Conservation (phyloP, 2,797 vertebrate species). For the Sebastes dallii region DNA sequence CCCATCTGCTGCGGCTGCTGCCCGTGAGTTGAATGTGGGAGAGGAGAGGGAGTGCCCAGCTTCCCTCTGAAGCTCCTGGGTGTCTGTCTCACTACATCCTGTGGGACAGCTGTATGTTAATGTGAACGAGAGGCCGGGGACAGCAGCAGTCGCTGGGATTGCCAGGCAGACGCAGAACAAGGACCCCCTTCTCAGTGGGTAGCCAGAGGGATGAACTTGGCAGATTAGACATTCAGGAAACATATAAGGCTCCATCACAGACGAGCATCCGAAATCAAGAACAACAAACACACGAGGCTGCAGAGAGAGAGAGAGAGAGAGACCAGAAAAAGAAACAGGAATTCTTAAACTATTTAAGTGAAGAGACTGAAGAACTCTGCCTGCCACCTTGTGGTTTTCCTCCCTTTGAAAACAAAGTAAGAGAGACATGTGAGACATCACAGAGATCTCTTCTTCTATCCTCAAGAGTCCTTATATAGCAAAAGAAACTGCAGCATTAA, state of each 20-base stretch:
- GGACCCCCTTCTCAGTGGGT: slow-evolving; percentile 87
- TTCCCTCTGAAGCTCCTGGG: slow-evolving; percentile 76
- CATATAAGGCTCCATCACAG: slow-evolving; percentile 80
- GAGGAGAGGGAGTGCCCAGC: slow-evolving; percentile 61
- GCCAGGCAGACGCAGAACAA: slow-evolving; percentile 86
- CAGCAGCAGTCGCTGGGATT: slow-evolving; percentile 88
- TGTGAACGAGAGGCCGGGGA: slow-evolving; percentile 90
- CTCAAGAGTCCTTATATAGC: background rate
- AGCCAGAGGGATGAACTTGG: slow-evolving; percentile 90
- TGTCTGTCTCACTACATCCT: slow-evolving; percentile 83
- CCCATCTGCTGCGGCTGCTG: slow-evolving; percentile 92
- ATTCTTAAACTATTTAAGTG: slow-evolving; percentile 76
- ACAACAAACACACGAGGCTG: slow-evolving; percentile 59
- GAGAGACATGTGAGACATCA: background rate
- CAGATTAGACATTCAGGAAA: slow-evolving; percentile 94
- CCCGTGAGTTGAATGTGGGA: slow-evolving; percentile 62
- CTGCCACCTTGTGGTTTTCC: slow-evolving; percentile 42
- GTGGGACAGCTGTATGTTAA: slow-evolving; percentile 99
- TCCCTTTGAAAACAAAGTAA: slow-evolving; percentile 26
- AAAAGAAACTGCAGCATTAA: slow-evolving; percentile 1
- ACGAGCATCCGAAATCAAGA: slow-evolving; percentile 61
- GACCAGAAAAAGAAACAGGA: background rate
- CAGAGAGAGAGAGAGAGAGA: slow-evolving; percentile 35
- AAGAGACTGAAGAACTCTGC: slow-evolving; percentile 61
- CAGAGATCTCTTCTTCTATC: background rate